These are phyloP conservation scores for Cetonia aurata DNA, from an alignment of 2,888 invertebrate species.

Conservation along the genomic window DNA sequence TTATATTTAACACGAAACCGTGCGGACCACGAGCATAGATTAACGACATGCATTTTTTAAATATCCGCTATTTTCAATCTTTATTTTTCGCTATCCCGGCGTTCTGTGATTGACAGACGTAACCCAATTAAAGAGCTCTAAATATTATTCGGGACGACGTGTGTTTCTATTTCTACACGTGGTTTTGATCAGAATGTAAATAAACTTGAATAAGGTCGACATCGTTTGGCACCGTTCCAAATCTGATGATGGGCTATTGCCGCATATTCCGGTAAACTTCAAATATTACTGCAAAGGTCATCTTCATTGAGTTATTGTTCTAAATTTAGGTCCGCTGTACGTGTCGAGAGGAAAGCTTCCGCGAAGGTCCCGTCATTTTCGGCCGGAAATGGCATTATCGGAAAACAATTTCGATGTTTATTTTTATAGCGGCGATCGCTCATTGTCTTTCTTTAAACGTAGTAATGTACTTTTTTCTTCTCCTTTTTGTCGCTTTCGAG, in stretches of 20 bases:
- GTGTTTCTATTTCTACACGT: slow-evolving; percentile 31
- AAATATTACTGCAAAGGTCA: slow-evolving; percentile 35
- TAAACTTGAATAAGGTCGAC: slow-evolving; percentile 46
- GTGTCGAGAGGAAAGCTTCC: neutral
- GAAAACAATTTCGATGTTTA: too few species aligned
- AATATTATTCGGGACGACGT: slow-evolving; percentile 28
- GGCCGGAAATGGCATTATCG: too few species aligned
- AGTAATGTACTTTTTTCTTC: too few species aligned
- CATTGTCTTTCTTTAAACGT: too few species aligned
- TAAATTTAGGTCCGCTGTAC: slow-evolving; percentile 23
- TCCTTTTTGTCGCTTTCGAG: too few species aligned
- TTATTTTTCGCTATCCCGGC: neutral
- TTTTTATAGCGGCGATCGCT: too few species aligned
- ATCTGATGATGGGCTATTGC: slow-evolving; percentile 18
- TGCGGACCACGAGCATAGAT: neutral
- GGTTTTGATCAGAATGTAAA: slow-evolving; percentile 43
- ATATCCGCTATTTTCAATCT: neutral
- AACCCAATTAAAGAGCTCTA: slow-evolving; percentile 38
- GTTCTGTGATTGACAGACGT: slow-evolving; percentile 30
- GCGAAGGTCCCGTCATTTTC: neutral
- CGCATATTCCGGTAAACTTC: slow-evolving; percentile 30
- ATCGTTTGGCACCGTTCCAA: slow-evolving; percentile 37
- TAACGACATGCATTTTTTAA: slow-evolving; percentile 1
- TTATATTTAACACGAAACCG: neutral
- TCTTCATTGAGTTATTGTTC: slow-evolving; percentile 26